Percentiles rank a stretch among this genome's conserved stretches.
phyloP scores from a whole-genome alignment of 2,113 vertebrate species.

The Aix galericulata region DNA sequence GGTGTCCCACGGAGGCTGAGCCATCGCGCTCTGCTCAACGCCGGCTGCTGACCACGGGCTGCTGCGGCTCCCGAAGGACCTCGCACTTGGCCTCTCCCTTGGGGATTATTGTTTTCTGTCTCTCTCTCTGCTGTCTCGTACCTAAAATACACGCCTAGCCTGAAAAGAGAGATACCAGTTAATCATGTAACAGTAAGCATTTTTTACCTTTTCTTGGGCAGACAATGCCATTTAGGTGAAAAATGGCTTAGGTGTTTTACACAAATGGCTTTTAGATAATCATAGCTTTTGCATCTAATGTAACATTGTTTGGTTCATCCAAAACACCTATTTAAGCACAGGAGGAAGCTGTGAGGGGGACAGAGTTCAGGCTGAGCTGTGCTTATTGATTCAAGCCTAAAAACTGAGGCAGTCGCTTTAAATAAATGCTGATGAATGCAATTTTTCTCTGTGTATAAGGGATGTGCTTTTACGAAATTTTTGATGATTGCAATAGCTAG shows the following conservation, averaged over 20 bases:
- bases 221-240: slow-evolving; percentile 14
- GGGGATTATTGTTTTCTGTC: slow-evolving; percentile 53
- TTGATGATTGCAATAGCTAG: background rate
- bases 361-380: background rate
- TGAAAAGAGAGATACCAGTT: background rate
- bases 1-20: slow-evolving; percentile 36
- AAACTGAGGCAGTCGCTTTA: background rate
- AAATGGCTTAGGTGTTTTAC: slow-evolving; percentile 25
- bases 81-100: background rate
- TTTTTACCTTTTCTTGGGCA: background rate
- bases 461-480: background rate
- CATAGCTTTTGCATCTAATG: slow-evolving; percentile 1
- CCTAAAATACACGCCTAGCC: background rate
- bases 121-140: background rate
- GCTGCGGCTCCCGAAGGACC: slow-evolving; percentile 17
- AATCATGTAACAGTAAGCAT: slow-evolving; percentile 21
- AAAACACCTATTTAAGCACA: slow-evolving; percentile 12
- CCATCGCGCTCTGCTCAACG: slow-evolving; percentile 49
- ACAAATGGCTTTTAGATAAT: background rate
- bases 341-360: background rate
- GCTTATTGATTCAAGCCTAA: background rate
- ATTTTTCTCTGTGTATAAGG: background rate
- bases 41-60: slow-evolving; percentile 33
- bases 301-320: background rate
- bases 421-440: background rate